These are phyloP conservation scores for Halictus quadricinctus DNA, from an alignment of 2,888 invertebrate genomes.

Conservation along the genomic window DNA sequence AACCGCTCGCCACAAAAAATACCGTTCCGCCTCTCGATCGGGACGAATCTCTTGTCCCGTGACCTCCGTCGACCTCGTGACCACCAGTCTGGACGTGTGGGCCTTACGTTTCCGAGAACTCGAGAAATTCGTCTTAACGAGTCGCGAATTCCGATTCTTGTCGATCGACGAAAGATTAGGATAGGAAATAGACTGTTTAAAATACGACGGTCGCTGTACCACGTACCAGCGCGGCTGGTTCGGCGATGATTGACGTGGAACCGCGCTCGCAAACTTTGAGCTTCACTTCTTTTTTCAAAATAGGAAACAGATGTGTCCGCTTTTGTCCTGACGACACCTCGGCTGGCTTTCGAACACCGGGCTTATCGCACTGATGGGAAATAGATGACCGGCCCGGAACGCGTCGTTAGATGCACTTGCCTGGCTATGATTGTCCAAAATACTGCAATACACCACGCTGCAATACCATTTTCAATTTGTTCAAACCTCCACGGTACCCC, in stretches of 20 bases:
- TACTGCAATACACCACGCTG: no score
- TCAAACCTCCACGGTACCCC: no score
- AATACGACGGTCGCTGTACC: conserved; percentile 18
- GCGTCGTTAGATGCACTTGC: no score
- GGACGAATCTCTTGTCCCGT: background rate
- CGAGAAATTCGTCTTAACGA: background rate
- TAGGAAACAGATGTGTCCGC: background rate
- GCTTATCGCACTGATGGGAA: background rate
- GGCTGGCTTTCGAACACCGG: background rate
- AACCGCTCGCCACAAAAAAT: background rate
- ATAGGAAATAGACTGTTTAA: conserved; percentile 32
- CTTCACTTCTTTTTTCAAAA: background rate
- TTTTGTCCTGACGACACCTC: background rate
- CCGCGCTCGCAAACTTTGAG: background rate
- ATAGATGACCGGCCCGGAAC: background rate
- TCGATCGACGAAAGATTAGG: conserved; percentile 3
- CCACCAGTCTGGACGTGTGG: background rate
- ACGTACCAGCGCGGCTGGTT: background rate
- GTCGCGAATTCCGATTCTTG: background rate
- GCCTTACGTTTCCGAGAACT: background rate
- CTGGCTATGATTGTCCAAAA: background rate
- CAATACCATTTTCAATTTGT: no score
- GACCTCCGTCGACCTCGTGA: background rate
- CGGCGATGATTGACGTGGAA: conserved; percentile 21
- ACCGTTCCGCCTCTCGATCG: background rate